Evolutionary conservation across 2,888 invertebrate species (phyloP), one percentile per base, ranked within the genome.

Genomic region (Ischnus inquisitorius): DNA sequence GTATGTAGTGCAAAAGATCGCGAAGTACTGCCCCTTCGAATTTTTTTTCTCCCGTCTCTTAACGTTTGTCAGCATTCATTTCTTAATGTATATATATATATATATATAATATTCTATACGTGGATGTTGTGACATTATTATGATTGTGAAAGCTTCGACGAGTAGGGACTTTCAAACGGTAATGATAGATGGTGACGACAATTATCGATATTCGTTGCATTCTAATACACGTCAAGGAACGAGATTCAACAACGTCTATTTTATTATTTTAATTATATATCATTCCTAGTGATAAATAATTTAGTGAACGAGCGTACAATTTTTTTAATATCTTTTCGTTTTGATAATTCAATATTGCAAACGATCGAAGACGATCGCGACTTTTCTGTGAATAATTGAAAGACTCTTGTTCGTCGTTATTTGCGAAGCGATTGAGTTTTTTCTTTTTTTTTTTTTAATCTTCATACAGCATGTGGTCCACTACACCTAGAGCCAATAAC

Each of bases 401-500:
- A 72, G 60, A 60, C 46, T 43, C 48, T 69, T 68, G 22, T 68
- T 48, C 48, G 12, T 25, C n/a, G n/a, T 57, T 41, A 16, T 46
- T 25, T 16, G n/a, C 16, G 28, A 76, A 67, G 41, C 65, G 67
- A 25, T 76, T 43, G 54, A 34, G 8, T 57, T 19, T 41, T 28
- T 54, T 48, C 1, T 14, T 60, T 60, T 41, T 28, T 43, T 14
- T 76, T 25, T 57, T 57, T 54, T 28, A 48, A 22, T 16, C 4
- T 64, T 25, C 54, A 57, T 65, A 41, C 72, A 46, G 25, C 64
- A 68, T 77, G 72, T 77, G 80, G 75, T 77, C 76, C 69, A 74
- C 84, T 84, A 81, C 75, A 75, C 80, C 78, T 81, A 84, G 69
- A 60, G 84, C 80, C 84, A 68, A 81, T 57, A 69, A 72, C 51